A percentile compares a stretch with the other conserved stretches of the same genome.
Conservation (phyloP, 2,113 vertebrate genomes). For the Alaudala cheleensis region DNA sequence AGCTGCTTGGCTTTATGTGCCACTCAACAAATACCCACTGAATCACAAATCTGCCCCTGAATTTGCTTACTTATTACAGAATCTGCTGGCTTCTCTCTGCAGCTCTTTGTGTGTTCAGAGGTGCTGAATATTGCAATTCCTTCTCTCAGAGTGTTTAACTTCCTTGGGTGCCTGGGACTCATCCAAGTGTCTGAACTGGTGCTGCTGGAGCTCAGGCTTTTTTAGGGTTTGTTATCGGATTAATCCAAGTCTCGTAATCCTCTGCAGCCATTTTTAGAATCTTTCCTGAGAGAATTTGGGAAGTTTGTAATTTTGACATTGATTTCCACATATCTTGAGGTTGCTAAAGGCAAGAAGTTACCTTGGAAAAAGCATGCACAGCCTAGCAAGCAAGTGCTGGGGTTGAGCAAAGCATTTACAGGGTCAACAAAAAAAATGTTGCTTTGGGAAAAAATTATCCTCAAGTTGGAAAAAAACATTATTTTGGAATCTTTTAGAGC, state of each 20-base stretch:
- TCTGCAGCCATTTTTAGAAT: background rate
- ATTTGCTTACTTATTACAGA: constrained; percentile 21
- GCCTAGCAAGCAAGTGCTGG: background rate
- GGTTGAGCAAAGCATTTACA: background rate
- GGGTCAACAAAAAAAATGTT: background rate
- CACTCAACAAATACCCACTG: background rate
- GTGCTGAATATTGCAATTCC: background rate
- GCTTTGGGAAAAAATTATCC: background rate
- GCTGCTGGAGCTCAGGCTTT: background rate
- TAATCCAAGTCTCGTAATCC: background rate
- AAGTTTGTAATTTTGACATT: background rate
- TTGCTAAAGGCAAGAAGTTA: background rate
- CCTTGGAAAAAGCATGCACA: background rate
- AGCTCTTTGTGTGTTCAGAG: background rate
- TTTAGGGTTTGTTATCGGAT: background rate
- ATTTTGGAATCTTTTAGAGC: background rate
- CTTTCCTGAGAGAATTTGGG: background rate
- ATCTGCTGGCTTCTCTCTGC: background rate
- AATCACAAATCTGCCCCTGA: background rate
- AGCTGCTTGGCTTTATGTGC: constrained; percentile 26
- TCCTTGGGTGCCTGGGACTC: background rate
- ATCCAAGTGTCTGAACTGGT: background rate
- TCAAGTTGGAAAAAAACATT: background rate
- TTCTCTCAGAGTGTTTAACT: background rate
- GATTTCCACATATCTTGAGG: background rate